These are phyloP conservation scores for Sebastolobus altivelis DNA, from an alignment of 2,797 vertebrate species.

Conservation along the genomic window DNA sequence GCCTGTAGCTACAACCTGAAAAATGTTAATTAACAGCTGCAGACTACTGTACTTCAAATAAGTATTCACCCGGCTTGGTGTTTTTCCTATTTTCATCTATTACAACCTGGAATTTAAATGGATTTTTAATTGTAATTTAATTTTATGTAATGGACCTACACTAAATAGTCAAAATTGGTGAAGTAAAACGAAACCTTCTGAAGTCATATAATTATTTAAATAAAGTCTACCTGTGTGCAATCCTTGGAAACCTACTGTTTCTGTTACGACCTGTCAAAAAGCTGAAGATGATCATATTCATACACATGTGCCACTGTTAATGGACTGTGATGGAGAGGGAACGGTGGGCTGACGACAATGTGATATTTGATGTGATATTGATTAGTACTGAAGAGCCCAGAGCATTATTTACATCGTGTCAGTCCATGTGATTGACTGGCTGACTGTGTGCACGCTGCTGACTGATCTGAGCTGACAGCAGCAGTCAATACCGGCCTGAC, in stretches of 20 bases:
- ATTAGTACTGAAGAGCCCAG: not conserved
- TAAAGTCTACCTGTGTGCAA: too few relatives aligned
- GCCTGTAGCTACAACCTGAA: not conserved
- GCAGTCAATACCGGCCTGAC: constrained; percentile 54
- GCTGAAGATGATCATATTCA: constrained; percentile 1
- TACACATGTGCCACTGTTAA: not conserved
- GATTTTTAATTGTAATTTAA: too few relatives aligned
- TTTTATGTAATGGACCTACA: too few relatives aligned
- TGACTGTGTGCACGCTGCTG: constrained; percentile 17
- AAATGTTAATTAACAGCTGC: too few relatives aligned
- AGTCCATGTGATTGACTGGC: constrained; percentile 11
- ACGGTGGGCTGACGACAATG: not conserved
- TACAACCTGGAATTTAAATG: too few relatives aligned
- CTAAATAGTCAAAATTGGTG: too few relatives aligned
- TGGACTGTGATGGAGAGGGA: not conserved
- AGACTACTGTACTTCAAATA: too few relatives aligned
- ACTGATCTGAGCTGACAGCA: constrained; percentile 9
- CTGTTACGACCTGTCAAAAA: not conserved
- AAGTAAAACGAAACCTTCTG: too few relatives aligned
- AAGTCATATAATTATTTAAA: too few relatives aligned
- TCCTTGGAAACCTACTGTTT: not conserved
- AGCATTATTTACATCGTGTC: constrained; percentile 14
- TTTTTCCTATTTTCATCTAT: too few relatives aligned
- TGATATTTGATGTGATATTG: constrained; percentile 32
- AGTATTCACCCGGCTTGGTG: too few relatives aligned